Evolutionary conservation across 2,888 invertebrate genomes (phyloP), one percentile per base, ranked within the genome.

Genomic region (Drosophila parthenogenetica): DNA sequence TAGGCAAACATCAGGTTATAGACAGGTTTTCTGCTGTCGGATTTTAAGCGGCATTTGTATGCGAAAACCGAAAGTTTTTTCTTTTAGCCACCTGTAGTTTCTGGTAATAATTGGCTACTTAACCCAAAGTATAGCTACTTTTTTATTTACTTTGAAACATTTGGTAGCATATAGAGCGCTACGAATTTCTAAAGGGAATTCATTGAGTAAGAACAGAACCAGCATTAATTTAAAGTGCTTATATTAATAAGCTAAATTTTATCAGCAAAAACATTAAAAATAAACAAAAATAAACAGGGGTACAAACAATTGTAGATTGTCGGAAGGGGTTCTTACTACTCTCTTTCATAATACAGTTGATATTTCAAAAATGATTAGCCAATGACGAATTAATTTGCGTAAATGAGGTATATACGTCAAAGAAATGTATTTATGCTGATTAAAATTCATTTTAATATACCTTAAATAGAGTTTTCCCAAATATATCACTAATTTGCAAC

Each of bases 1-100:
- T 39, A 46, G 46, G 57, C 72, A 60, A 49, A 59, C 59, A 39
- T 64, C 68, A 68, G 58, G 19, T 48, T 55, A 59, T 58, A 53
- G 68, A 72, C 86, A 63, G 70, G 82, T 83, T 83, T 84, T 80
- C 46, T 35, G 39, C 19, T 49, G 16, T 48, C 17, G 32, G 42
- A 42, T 40, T 58, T 14, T n/a, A 45, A 57, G 54, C 48, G 45
- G 16, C 17, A 53, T 48, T 64, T 40, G 46, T 49, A 11, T 43
- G 37, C 37, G 11, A 40, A 16, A 10, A 29, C 48, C 29, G 29
- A 48, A 48, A 32, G 16, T 48, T 35, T 49, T 49, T 17, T 49
- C 32, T 49, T 17, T 17, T 5, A 11, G 32, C 16, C 48, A 32
- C 16, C 17, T 35, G 17, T 16, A n/a, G 19, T 29, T 35, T 32